A percentile compares a stretch with the other conserved stretches of the same genome.
phyloP scores from a whole-genome alignment of 2,113 vertebrate genomes.

The Nycticorax nycticorax region DNA sequence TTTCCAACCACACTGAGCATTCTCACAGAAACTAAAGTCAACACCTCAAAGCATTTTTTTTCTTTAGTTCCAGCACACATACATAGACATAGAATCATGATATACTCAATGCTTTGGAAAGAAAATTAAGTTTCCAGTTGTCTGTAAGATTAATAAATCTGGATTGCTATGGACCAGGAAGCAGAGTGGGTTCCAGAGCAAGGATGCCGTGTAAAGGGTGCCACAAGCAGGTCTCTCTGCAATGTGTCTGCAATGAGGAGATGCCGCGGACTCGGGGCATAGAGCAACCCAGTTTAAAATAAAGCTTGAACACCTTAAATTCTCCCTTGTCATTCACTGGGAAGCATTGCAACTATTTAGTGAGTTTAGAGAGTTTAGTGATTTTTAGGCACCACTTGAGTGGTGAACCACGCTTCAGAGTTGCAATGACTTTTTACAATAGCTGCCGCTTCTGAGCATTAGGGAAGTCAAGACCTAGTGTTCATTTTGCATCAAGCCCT shows the following conservation, averaged over 20 bases:
- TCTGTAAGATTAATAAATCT: background rate
- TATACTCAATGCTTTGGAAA: background rate
- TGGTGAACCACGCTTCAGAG: background rate
- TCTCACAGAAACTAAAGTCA: background rate
- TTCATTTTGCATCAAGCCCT: background rate
- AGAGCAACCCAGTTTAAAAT: background rate
- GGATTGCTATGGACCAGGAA: background rate
- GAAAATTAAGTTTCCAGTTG: background rate
- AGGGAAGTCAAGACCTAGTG: background rate
- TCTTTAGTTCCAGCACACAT: background rate
- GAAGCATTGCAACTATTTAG: background rate
- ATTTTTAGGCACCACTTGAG: background rate
- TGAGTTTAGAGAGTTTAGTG: background rate
- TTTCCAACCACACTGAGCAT: background rate
- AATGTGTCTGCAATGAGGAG: background rate
- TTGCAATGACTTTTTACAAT: background rate
- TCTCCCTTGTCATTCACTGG: background rate
- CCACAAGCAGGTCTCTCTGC: background rate
- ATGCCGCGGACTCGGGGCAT: rapidly evolving
- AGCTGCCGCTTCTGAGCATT: background rate
- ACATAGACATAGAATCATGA: background rate
- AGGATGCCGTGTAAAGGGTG: background rate
- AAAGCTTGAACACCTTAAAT: background rate
- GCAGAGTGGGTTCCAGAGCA: background rate
- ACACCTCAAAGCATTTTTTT: background rate